These are phyloP conservation scores for Drosophila acutilabella DNA, from an alignment of 2,888 invertebrate species.

Conservation along the genomic window DNA sequence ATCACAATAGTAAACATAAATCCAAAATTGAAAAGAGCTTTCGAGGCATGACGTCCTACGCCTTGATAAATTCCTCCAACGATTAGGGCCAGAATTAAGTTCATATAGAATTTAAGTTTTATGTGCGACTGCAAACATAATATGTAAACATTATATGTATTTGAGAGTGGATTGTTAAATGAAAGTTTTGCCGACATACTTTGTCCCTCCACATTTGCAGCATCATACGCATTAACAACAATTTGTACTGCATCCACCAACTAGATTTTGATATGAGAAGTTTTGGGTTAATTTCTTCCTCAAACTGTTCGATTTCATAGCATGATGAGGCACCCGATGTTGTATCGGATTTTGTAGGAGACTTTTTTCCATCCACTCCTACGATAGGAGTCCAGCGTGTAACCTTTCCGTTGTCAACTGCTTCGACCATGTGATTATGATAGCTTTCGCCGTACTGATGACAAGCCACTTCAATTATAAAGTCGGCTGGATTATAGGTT, in stretches of 20 bases:
- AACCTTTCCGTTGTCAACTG: constrained; percentile 89
- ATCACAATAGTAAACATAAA: constrained; percentile 93
- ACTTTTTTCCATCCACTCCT: constrained; percentile 43
- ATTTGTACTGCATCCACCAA: constrained; percentile 89
- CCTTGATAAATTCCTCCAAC: constrained; percentile 90
- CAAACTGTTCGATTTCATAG: constrained; percentile 80
- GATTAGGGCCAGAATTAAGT: constrained; percentile 89
- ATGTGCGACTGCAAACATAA: constrained; percentile 88
- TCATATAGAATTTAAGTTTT: constrained; percentile 89
- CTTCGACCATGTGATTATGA: constrained; percentile 89
- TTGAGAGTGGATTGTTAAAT: background rate
- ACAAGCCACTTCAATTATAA: constrained; percentile 93
- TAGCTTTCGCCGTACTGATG: constrained; percentile 91
- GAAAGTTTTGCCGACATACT: constrained; percentile 83
- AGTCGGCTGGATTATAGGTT: constrained; percentile 98
- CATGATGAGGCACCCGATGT: constrained; percentile 81
- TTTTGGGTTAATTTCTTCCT: constrained; percentile 85
- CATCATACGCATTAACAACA: constrained; percentile 89
- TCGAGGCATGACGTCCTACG: constrained; percentile 92
- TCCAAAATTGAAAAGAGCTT: constrained; percentile 93
- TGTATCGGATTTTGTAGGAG: constrained; percentile 79
- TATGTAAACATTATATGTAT: constrained; percentile 81
- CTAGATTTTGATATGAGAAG: constrained; percentile 87
- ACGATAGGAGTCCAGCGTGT: constrained; percentile 85
- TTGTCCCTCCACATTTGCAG: constrained; percentile 91